These are phyloP conservation scores for Caenorhabditis becei DNA, from an alignment of 2,888 invertebrate genomes.

Conservation along the genomic window DNA sequence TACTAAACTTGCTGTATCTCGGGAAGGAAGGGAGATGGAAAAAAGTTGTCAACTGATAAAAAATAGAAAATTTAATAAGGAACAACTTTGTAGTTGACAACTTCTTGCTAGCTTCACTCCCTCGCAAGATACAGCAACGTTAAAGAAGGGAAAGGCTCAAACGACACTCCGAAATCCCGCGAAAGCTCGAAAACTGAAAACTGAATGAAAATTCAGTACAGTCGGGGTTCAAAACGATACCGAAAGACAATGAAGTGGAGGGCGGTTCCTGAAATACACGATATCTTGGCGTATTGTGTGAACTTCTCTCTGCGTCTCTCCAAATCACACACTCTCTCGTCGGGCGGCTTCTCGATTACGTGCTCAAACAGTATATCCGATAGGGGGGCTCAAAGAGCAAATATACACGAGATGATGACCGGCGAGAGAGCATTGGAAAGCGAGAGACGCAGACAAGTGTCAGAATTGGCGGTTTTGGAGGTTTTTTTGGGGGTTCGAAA, in stretches of 20 bases:
- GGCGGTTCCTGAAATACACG: slow-evolving; percentile 54
- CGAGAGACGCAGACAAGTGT: not conserved
- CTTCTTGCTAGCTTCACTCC: no score
- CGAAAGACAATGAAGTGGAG: not conserved
- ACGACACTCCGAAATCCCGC: no score
- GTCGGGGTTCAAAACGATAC: not conserved
- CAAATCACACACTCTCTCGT: slow-evolving; percentile 5
- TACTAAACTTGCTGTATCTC: no score
- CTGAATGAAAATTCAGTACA: no score
- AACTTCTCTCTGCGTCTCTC: not conserved
- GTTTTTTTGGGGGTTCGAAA: no score
- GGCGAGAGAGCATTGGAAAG: not conserved
- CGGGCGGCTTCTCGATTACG: slow-evolving; percentile 46
- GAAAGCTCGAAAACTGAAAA: no score
- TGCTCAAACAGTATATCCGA: slow-evolving; percentile 49
- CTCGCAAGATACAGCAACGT: no score
- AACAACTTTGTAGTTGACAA: no score
- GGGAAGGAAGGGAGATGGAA: no score
- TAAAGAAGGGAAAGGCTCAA: no score
- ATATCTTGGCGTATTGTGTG: slow-evolving; percentile 1
- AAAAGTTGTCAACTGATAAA: no score
- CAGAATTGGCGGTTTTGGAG: not conserved
- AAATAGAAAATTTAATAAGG: no score
- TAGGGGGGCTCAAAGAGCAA: not conserved
- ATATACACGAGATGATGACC: slow-evolving; percentile 22